Base-by-base conservation (phyloP, 2,113 vertebrate genomes). In the Cavia porcellus region DNA sequence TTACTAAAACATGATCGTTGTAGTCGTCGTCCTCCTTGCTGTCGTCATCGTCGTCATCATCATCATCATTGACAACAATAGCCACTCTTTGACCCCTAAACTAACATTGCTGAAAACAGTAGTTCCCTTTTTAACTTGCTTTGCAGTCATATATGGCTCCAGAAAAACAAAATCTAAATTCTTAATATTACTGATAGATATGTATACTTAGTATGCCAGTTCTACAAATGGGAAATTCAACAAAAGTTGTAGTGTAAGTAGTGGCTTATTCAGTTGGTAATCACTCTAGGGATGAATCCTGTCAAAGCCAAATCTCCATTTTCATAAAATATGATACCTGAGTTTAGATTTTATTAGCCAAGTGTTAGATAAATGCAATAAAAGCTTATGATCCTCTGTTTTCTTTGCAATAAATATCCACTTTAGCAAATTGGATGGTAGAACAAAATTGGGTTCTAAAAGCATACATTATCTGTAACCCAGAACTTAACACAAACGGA, bases 361-460 rank as follows among this genome's bases (percentile, higher is more conserved):
- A 57, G 90, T 75, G 32, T n/a, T 81, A 1, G 10, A 45, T 81
- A 97, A 70, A 84, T 77, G 85, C 74, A 79, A 82, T 97, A 90
- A 97, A 93, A 96, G 32, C 92, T 96, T 94, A 97, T n/a, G 86
- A 74, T 50, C 83, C 32, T 72, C 45, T 64, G 70, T 94, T 97
- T 97, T 89, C 47, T n/a, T 52, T 89, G 93, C 94, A 94, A 95
- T 88, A 97, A 98, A 96, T 28, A 97, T 1, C 28, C 17, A 97
- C 90, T 89, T 95, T 35, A 70, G 66, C 92, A 90, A 97, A 95
- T 0, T 96, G 72, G 62, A 72, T 96, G 72, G 50, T 75, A 88
- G 77, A 94, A 47, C n/a, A 81, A 98, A 94, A 59, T 55, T 84
- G 87, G 0, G 28, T 66, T 95, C 92, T 86, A 68, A 0, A 82